These are phyloP conservation scores for Pao palembangensis DNA, from an alignment of 2,113 vertebrate genomes.

Conservation along the genomic window DNA sequence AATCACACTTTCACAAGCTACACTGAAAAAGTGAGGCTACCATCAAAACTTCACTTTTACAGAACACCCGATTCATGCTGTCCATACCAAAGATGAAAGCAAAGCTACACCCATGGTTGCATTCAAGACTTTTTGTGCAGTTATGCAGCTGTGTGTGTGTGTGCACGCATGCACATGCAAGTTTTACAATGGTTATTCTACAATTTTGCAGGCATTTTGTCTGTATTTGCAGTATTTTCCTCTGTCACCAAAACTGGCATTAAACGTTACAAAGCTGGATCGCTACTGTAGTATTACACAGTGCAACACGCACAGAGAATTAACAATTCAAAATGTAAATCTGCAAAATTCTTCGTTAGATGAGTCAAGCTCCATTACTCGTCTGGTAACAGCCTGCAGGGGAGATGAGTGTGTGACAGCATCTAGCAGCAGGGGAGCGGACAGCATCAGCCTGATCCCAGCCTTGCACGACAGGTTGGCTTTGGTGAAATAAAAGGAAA, in stretches of 20 bases:
- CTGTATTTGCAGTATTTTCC: no score
- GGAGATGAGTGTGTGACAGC: conserved; percentile 43
- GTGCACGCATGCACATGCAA: no score
- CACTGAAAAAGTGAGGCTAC: no score
- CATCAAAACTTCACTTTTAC: no score
- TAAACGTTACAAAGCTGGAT: conserved; percentile 1
- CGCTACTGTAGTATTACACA: conserved; percentile 12
- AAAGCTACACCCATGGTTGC: no score
- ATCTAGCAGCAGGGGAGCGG: conserved; percentile 52
- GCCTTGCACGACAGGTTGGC: conserved; percentile 48
- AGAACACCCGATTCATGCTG: no score
- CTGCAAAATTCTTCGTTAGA: conserved; percentile 45
- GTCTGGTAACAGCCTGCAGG: conserved; percentile 40
- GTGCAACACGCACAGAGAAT: conserved; percentile 23
- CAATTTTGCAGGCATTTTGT: no score
- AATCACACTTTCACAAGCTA: no score
- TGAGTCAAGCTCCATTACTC: conserved; percentile 53
- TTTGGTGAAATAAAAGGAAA: conserved; percentile 45
- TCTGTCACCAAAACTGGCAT: not conserved
- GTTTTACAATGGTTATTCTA: no score
- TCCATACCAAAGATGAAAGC: no score
- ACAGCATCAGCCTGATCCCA: conserved; percentile 51
- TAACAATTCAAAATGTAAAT: conserved; percentile 44
- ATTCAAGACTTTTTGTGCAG: no score
- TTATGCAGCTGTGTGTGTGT: no score